Conservation (phyloP, 2,888 invertebrate genomes). For the Apotomis turbidana region DNA sequence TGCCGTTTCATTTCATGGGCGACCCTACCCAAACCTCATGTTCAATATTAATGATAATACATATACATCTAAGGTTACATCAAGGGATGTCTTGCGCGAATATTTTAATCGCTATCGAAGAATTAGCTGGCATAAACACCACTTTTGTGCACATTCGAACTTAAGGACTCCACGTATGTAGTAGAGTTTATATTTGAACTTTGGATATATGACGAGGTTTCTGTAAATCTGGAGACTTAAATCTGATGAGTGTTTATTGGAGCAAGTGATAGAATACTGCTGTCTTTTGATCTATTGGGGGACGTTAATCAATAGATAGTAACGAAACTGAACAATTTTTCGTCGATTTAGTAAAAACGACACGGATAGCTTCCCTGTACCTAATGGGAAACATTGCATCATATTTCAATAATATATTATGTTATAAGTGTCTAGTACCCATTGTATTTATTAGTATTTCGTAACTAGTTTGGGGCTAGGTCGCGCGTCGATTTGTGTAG, state of each 20-base stretch:
- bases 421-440: no score
- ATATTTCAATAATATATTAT: no score
- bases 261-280: slow-evolving; percentile 5
- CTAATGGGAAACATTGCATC: no score
- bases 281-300: slow-evolving; percentile 23
- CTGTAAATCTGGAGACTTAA: slow-evolving; percentile 14
- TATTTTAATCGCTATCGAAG: background rate
- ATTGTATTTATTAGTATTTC: no score
- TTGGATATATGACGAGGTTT: background rate
- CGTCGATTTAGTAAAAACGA: no score
- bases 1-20: background rate
- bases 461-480: no score
- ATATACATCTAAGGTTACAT: slow-evolving; percentile 24
- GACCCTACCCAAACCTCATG: background rate
- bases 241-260: slow-evolving; percentile 8
- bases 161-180: background rate
- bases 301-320: background rate
- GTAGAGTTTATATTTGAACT: slow-evolving; percentile 7
- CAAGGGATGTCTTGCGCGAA: background rate
- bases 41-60: slow-evolving; percentile 11
- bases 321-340: background rate
- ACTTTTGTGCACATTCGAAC: background rate
- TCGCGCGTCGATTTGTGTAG: no score
- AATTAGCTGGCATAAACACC: no score
- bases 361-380: no score